Conservation (phyloP, 2,888 invertebrate genomes). For the Conchocele bisecta region DNA sequence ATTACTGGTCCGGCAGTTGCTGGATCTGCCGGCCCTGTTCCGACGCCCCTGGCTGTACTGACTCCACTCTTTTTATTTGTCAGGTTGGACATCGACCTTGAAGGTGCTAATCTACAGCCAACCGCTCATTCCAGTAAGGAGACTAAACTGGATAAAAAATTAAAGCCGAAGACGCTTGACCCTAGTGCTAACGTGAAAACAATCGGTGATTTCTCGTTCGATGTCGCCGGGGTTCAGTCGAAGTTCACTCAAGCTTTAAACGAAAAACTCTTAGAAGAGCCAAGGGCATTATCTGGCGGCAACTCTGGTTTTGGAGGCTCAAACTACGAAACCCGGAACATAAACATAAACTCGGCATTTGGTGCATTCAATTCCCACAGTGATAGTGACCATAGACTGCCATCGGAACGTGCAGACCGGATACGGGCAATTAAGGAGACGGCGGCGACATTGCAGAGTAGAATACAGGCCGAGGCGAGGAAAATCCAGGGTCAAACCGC, state of each 20-base stretch:
- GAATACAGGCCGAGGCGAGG: constrained; percentile 67
- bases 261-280: constrained; percentile 58
- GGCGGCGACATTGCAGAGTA: constrained; percentile 70
- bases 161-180: background rate
- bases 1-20: too few relatives aligned
- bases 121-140: constrained; percentile 10
- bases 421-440: constrained; percentile 74
- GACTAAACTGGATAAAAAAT: constrained; percentile 1
- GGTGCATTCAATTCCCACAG: background rate
- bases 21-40: too few relatives aligned
- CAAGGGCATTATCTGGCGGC: constrained; percentile 27
- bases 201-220: constrained; percentile 61
- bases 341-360: background rate
- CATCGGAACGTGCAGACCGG: constrained; percentile 58
- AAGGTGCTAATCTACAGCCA: constrained; percentile 1
- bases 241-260: constrained; percentile 71
- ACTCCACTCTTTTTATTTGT: too few relatives aligned
- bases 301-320: constrained; percentile 9
- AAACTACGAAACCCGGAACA: constrained; percentile 2
- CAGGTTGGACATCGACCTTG: background rate
- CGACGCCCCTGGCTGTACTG: too few relatives aligned
- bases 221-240: constrained; percentile 66
- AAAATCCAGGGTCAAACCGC: constrained; percentile 56
- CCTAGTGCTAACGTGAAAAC: constrained; percentile 52
- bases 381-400: constrained; percentile 18